Percentiles rank a stretch among this genome's conserved stretches.
phyloP scores from a whole-genome alignment of 2,797 vertebrate species.

The Leptatherina wallacei region DNA sequence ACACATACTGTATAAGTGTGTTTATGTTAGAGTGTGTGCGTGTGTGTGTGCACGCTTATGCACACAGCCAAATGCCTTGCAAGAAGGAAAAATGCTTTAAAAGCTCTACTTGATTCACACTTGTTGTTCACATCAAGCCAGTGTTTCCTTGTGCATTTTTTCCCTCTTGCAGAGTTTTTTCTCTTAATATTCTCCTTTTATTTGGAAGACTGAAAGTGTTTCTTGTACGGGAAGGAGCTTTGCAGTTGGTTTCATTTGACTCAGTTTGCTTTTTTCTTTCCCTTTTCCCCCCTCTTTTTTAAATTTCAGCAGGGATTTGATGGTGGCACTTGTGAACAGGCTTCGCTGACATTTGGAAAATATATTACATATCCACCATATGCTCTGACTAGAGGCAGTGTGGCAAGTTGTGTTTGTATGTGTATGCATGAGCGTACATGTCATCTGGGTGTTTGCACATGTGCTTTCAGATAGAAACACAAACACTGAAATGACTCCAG shows the following conservation, averaged over 20 bases:
- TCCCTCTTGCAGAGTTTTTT: conserved; percentile 30
- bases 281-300: not conserved
- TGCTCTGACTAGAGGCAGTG: conserved; percentile 50
- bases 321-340: conserved; percentile 65
- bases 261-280: conserved; percentile 16
- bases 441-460: conserved; percentile 53
- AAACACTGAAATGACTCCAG: conserved; percentile 40
- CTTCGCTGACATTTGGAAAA: conserved; percentile 65
- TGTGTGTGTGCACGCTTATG: not conserved
- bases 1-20: not conserved
- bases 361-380: conserved; percentile 66
- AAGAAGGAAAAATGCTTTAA: conserved; percentile 26
- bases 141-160: conserved; percentile 19
- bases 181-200: conserved; percentile 40
- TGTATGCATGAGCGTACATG: conserved; percentile 20
- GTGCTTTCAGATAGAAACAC: conserved; percentile 45
- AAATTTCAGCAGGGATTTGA: conserved; percentile 62
- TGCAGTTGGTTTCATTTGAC: conserved; percentile 49
- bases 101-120: conserved; percentile 39
- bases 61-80: conserved; percentile 8
- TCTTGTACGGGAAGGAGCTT: conserved; percentile 40
- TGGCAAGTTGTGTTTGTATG: conserved; percentile 38
- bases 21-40: conserved; percentile 18
- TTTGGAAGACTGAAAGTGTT: conserved; percentile 31
- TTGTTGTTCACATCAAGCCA: conserved; percentile 39